A percentile compares a stretch with the other conserved stretches of the same genome.
phyloP scores from a whole-genome alignment of 2,113 vertebrate species.

The Gavialis gangeticus region DNA sequence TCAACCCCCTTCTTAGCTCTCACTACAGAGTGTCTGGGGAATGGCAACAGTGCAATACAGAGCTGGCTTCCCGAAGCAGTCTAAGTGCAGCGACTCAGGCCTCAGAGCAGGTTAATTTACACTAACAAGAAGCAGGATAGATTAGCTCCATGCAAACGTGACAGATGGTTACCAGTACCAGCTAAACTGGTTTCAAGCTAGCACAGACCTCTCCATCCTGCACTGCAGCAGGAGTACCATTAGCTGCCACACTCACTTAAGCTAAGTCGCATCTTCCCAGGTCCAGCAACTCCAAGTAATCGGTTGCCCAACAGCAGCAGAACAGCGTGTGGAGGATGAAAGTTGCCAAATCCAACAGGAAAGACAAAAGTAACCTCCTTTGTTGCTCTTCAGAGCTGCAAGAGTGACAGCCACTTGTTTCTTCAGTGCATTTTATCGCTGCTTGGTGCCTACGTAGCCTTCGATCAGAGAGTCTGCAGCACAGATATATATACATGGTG shows the following conservation, averaged over 20 bases:
- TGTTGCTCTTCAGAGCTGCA: too few species aligned
- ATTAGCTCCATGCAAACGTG: fast-evolving
- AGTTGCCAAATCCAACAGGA: too few species aligned
- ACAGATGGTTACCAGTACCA: neutral
- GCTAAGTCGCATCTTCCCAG: too few species aligned
- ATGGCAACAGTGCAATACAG: neutral
- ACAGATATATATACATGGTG: too few species aligned
- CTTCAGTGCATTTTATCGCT: too few species aligned
- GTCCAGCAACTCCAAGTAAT: too few species aligned
- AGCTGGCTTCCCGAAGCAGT: neutral
- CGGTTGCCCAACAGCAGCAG: too few species aligned
- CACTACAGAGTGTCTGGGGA: fast-evolving
- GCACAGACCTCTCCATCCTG: neutral
- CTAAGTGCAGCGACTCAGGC: neutral
- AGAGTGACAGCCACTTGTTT: too few species aligned
- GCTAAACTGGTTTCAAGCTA: neutral
- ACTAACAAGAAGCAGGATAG: neutral
- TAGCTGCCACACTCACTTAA: neutral
- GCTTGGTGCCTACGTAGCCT: too few species aligned
- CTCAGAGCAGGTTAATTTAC: neutral
- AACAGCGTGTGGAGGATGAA: too few species aligned
- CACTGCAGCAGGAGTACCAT: neutral
- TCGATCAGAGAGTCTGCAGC: too few species aligned
- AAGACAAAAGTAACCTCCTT: too few species aligned
- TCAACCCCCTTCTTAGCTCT: neutral